Percentiles rank a stretch among this genome's conserved stretches.
phyloP scores from a whole-genome alignment of 2,888 invertebrate genomes.

The Ichneumoninae sp. region DNA sequence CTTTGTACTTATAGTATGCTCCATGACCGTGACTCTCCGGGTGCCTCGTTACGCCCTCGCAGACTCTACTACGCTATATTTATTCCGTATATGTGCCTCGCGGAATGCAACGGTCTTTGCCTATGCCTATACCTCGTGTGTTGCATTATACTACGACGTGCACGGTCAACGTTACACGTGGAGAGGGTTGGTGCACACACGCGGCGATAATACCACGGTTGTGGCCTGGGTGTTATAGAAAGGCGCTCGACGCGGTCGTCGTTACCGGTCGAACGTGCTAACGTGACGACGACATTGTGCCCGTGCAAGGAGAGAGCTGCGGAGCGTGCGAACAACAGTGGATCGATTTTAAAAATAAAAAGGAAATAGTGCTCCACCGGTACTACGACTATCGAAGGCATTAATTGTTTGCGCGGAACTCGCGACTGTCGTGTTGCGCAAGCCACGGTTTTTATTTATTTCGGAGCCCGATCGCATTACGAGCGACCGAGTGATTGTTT shows the following conservation, averaged over 20 bases:
- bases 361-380: not conserved
- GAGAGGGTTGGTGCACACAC: not conserved
- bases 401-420: constrained; percentile 21
- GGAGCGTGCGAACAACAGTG: constrained; percentile 3
- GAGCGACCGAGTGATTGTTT: constrained; percentile 3
- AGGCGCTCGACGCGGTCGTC: constrained; percentile 34
- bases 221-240: constrained; percentile 21
- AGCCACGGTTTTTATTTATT: not conserved
- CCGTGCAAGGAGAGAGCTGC: not conserved
- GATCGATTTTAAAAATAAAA: not conserved
- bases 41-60: constrained; percentile 64
- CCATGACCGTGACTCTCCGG: constrained; percentile 66
- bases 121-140: constrained; percentile 25
- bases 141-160: constrained; percentile 16
- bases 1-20: constrained; percentile 34
- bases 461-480: constrained; percentile 2
- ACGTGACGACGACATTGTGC: constrained; percentile 26
- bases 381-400: not conserved
- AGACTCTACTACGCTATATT: constrained; percentile 31
- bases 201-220: constrained; percentile 9
- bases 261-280: constrained; percentile 40
- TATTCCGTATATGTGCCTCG: constrained; percentile 27
- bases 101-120: constrained; percentile 50
- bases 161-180: constrained; percentile 10
- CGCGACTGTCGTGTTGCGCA: constrained; percentile 12